Conservation (phyloP, 2,113 vertebrate genomes). For the Gracilinanus agilis region DNA sequence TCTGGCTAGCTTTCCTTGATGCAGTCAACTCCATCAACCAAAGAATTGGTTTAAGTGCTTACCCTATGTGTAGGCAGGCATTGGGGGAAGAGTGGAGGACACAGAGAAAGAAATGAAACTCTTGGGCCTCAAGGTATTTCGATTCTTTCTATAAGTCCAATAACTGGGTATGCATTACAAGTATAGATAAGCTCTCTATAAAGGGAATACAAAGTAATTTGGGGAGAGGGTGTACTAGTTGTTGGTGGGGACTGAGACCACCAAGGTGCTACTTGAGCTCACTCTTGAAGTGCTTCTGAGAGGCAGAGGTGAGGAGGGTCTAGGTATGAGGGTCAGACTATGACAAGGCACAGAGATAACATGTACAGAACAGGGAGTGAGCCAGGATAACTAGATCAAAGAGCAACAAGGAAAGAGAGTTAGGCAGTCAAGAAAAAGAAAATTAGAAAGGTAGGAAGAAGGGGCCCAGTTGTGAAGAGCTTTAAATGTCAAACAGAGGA, state of each 20-base stretch:
- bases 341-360: not conserved
- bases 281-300: not conserved
- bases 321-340: not conserved
- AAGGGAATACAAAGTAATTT: not conserved
- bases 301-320: not conserved
- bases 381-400: not conserved
- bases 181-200: not conserved
- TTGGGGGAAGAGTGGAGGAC: not conserved
- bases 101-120: not conserved
- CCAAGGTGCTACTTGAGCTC: not conserved
- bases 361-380: not conserved
- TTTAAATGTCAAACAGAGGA: slow-evolving; percentile 5
- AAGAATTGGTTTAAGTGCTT: not conserved
- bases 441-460: not conserved
- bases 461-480: not conserved
- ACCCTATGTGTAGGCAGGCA: not conserved
- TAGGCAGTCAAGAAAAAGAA: not conserved
- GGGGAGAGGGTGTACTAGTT: not conserved
- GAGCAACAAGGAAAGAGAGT: not conserved
- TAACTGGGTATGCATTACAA: not conserved
- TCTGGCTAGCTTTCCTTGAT: not conserved
- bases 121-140: not conserved
- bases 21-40: not conserved
- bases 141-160: not conserved
- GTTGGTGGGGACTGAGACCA: not conserved